Percentiles rank a stretch among this genome's conserved stretches.
Evolutionary conservation across 2,797 vertebrate genomes (phyloP).

Genomic region (Tenualosa ilisha): DNA sequence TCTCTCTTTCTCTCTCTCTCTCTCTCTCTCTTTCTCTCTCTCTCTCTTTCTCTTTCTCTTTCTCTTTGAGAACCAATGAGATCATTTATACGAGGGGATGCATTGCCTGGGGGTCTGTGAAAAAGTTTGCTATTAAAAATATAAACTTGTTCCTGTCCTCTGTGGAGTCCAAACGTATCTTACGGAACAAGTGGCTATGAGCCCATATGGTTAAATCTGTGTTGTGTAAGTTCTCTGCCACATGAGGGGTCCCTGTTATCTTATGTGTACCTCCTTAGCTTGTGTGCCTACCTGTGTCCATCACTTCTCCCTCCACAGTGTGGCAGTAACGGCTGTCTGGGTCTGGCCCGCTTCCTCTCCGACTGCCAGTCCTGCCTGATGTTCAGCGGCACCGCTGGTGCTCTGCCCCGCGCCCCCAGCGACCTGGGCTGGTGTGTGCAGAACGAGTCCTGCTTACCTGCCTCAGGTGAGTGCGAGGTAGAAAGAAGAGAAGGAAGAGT

Average conservation of each 20-base stretch:
- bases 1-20: not conserved
- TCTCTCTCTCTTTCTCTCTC: not conserved
- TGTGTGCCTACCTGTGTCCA: not conserved
- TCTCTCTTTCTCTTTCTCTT: not conserved
- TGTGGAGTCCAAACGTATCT: no score
- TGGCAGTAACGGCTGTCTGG: slow-evolving; percentile 85
- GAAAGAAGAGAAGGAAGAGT: no score
- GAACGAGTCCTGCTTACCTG: slow-evolving; percentile 89
- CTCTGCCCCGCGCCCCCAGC: slow-evolving; percentile 79
- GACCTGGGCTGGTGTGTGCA: slow-evolving; percentile 94
- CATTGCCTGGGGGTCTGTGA: no score
- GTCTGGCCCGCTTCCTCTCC: slow-evolving; percentile 85
- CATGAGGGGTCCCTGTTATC: no score
- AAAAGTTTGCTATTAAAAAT: no score
- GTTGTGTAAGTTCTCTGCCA: no score
- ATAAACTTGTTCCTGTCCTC: no score
- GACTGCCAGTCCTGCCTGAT: slow-evolving; percentile 92
- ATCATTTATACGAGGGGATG: no score
- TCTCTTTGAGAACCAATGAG: not conserved
- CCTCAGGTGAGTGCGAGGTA: slow-evolving; percentile 79
- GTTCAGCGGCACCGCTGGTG: slow-evolving; percentile 79
- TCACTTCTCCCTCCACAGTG: slow-evolving; percentile 71
- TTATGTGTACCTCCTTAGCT: no score
- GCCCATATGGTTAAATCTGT: no score
- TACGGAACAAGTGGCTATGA: no score